These are phyloP conservation scores for Microctonus brassicae DNA, from an alignment of 2,888 invertebrate species.

Conservation along the genomic window DNA sequence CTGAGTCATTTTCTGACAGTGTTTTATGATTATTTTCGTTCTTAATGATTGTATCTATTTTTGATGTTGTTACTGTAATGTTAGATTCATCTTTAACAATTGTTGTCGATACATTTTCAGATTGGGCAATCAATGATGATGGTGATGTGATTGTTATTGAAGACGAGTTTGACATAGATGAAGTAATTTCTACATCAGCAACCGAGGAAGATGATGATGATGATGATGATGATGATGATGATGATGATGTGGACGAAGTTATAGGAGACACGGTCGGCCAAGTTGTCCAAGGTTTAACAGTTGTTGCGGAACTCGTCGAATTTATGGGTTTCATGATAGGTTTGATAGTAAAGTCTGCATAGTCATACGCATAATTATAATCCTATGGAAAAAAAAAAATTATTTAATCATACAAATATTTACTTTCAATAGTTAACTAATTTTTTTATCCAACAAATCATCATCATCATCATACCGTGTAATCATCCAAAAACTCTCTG, in stretches of 20 bases:
- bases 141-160: background rate
- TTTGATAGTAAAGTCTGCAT: slow-evolving; percentile 80
- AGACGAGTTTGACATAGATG: background rate
- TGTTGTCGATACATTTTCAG: background rate
- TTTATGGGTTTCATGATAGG: slow-evolving; percentile 66
- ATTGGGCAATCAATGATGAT: background rate
- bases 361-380: slow-evolving; percentile 82
- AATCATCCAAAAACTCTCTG: slow-evolving; percentile 73
- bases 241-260: background rate
- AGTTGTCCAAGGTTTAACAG: slow-evolving; percentile 42
- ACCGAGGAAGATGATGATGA: background rate
- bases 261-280: slow-evolving; percentile 43
- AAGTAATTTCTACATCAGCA: background rate
- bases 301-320: slow-evolving; percentile 40
- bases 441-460: background rate
- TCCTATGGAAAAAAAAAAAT: slow-evolving; percentile 74
- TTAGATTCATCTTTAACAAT: background rate
- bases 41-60: background rate
- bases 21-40: background rate
- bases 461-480: slow-evolving; percentile 71
- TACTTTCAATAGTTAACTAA: background rate
- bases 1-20: background rate
- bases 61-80: background rate
- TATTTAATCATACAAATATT: background rate
- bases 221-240: background rate